phyloP scores from a whole-genome alignment of 2,797 vertebrate species.

The Anguilla anguilla region DNA sequence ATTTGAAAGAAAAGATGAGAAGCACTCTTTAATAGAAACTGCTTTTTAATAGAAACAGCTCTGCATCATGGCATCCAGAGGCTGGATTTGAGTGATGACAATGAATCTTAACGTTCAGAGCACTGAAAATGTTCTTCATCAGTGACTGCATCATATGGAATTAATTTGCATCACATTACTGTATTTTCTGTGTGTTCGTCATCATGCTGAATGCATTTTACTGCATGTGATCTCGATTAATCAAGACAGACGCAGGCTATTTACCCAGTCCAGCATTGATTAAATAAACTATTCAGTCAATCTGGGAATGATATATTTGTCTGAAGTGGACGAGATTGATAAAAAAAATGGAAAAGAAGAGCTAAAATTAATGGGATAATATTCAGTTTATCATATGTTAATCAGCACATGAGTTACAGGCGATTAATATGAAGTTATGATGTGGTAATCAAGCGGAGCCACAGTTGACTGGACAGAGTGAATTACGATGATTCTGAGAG shows the following conservation, averaged over 20 bases:
- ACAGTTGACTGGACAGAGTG: neutral
- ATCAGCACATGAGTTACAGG: slow-evolving; percentile 6
- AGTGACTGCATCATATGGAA: neutral
- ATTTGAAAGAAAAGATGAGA: too few relatives aligned
- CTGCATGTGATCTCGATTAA: neutral
- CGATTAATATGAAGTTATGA: neutral
- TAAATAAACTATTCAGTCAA: neutral
- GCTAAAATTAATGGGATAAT: slow-evolving; percentile 1
- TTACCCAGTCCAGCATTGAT: neutral
- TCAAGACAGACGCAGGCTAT: neutral
- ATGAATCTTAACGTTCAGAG: neutral
- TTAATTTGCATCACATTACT: neutral
- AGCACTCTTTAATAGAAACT: too few relatives aligned
- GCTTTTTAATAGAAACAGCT: neutral
- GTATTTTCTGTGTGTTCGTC: neutral
- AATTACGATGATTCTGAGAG: neutral
- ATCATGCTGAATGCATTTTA: neutral
- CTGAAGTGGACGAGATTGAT: neutral
- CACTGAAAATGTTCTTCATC: neutral
- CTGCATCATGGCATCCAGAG: neutral
- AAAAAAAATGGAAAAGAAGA: neutral
- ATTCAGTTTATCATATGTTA: neutral
- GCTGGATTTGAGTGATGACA: neutral
- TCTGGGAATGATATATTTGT: neutral
- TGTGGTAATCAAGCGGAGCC: neutral